phyloP scores from a whole-genome alignment of 2,888 invertebrate genomes.

The Drosophila emarginata region DNA sequence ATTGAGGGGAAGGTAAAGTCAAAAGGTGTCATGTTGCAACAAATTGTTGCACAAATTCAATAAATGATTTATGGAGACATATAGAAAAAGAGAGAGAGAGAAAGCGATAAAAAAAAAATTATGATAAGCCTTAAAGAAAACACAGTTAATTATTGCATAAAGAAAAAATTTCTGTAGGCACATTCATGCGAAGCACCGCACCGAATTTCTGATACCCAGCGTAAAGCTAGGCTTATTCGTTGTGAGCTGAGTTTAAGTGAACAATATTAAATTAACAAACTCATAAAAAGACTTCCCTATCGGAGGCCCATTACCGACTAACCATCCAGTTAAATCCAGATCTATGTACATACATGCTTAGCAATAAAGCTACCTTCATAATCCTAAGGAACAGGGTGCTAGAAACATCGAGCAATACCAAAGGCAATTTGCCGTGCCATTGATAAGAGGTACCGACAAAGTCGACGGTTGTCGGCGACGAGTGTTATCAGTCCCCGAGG shows the following conservation, averaged over 20 bases:
- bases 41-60: slow-evolving; percentile 11
- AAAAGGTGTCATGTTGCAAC: slow-evolving; percentile 13
- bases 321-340: too few relatives aligned
- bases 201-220: background rate
- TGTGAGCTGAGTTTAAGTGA: too few relatives aligned
- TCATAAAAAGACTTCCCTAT: too few relatives aligned
- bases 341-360: too few relatives aligned
- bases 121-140: slow-evolving; percentile 41
- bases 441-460: slow-evolving; percentile 43
- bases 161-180: slow-evolving; percentile 12
- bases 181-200: background rate
- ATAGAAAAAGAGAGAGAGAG: background rate
- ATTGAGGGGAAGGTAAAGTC: background rate
- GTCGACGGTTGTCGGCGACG: slow-evolving; percentile 12
- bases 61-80: background rate
- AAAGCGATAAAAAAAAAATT: background rate
- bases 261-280: too few relatives aligned
- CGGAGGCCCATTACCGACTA: too few relatives aligned
- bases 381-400: background rate
- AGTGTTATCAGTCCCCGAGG: slow-evolving; percentile 48
- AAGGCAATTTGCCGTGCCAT: slow-evolving; percentile 12
- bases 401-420: slow-evolving; percentile 2
- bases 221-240: too few relatives aligned
- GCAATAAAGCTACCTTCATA: background rate
- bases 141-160: slow-evolving; percentile 53